Percentiles rank a stretch among this genome's conserved stretches.
Evolutionary conservation across 2,797 vertebrate genomes (phyloP).

Genomic region (Bucorvus abyssinicus): DNA sequence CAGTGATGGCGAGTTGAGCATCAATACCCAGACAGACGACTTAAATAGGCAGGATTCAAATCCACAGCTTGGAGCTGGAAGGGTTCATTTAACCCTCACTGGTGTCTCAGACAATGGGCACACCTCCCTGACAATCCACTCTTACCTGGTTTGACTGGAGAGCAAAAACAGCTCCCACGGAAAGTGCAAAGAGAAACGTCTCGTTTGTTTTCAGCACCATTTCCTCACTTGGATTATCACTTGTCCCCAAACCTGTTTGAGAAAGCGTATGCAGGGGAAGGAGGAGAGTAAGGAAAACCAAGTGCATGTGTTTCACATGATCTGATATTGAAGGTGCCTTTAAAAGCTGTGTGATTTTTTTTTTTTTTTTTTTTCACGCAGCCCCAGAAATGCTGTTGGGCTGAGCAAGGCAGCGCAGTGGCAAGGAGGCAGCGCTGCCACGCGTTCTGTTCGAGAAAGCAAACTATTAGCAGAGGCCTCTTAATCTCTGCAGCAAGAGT

Average conservation of each 20-base stretch:
- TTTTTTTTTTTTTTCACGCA: neutral
- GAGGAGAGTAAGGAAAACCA: neutral
- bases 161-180: neutral
- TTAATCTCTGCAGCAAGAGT: slow-evolving; percentile 26
- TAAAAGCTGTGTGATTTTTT: neutral
- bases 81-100: no score
- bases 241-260: neutral
- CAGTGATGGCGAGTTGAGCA: no score
- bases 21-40: no score
- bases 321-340: neutral
- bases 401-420: neutral
- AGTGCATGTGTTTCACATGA: neutral
- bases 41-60: no score
- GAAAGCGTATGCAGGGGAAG: neutral
- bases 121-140: neutral
- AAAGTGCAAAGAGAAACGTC: neutral
- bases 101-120: neutral
- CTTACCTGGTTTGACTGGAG: neutral
- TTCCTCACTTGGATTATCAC: neutral
- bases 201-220: neutral
- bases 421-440: neutral
- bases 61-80: no score
- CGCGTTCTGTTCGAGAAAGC: neutral
- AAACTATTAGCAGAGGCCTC: neutral
- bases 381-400: neutral